Percentiles rank a stretch among this genome's conserved stretches.
phyloP scores from a whole-genome alignment of 2,888 invertebrate genomes.

The Fragum whitleyi region DNA sequence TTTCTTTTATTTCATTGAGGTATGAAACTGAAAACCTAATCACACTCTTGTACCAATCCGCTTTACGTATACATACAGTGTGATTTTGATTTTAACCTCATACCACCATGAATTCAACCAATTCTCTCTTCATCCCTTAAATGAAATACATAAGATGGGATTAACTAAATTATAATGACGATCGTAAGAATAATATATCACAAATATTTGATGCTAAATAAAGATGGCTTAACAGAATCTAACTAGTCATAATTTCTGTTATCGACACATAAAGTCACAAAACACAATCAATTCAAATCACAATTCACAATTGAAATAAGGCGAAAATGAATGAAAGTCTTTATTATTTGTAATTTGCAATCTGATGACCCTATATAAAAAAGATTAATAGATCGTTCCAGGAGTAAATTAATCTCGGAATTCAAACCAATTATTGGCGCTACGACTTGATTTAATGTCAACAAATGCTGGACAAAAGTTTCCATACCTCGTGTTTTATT shows the following conservation, averaged over 20 bases:
- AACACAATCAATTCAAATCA: slow-evolving; percentile 2
- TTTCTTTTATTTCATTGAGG: too few species aligned
- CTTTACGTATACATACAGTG: too few species aligned
- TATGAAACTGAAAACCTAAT: too few species aligned
- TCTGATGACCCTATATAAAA: slow-evolving; percentile 23
- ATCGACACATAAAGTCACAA: background rate
- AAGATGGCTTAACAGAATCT: background rate
- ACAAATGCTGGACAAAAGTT: slow-evolving; percentile 24
- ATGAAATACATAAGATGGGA: too few species aligned
- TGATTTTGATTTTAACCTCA: too few species aligned
- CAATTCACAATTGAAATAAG: slow-evolving; percentile 14
- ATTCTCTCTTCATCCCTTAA: too few species aligned
- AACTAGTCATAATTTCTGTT: slow-evolving; percentile 10
- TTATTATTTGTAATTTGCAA: slow-evolving; percentile 24
- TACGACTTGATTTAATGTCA: slow-evolving; percentile 21
- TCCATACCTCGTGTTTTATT: slow-evolving; percentile 24
- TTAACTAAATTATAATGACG: too few species aligned
- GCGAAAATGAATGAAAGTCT: slow-evolving; percentile 6
- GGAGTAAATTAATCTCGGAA: slow-evolving; percentile 17
- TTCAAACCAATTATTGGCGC: slow-evolving; percentile 20
- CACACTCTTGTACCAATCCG: too few species aligned
- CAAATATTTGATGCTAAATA: too few species aligned
- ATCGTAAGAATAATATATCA: too few species aligned
- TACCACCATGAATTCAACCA: too few species aligned
- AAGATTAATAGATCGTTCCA: slow-evolving; percentile 17